phyloP scores from a whole-genome alignment of 2,797 vertebrate genomes.

The Acanthurus lineatus region DNA sequence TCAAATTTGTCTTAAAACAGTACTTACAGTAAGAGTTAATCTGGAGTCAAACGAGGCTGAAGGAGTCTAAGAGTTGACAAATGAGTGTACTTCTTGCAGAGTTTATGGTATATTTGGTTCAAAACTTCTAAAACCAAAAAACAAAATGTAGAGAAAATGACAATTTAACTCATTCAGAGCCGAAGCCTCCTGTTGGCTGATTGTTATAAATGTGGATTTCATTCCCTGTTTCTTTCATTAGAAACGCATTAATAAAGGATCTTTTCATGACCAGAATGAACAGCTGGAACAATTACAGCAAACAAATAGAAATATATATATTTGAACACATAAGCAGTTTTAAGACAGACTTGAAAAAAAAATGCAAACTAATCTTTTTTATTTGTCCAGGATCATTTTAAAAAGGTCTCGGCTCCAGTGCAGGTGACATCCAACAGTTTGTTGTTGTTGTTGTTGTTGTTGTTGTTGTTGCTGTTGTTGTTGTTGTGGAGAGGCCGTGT shows the following conservation, averaged over 20 bases:
- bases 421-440: not conserved
- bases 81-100: not conserved
- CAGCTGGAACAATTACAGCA: not conserved
- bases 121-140: not conserved
- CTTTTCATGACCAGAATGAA: not conserved
- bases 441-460: no score
- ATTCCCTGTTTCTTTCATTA: not conserved
- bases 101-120: not conserved
- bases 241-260: not conserved
- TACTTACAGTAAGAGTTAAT: not conserved
- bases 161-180: not conserved
- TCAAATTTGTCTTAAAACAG: not conserved
- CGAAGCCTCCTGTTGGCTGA: not conserved
- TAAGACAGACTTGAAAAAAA: slow-evolving; percentile 1
- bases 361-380: slow-evolving; percentile 9
- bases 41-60: not conserved
- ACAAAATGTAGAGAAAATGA: not conserved
- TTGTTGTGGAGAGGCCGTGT: not conserved
- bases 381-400: slow-evolving; percentile 1
- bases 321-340: not conserved
- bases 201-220: not conserved
- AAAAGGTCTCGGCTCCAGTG: slow-evolving; percentile 20
- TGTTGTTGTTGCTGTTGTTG: no score
- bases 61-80: not conserved
- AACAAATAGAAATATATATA: not conserved